Conservation (phyloP, 2,113 vertebrate genomes). For the Bettongia penicillata region DNA sequence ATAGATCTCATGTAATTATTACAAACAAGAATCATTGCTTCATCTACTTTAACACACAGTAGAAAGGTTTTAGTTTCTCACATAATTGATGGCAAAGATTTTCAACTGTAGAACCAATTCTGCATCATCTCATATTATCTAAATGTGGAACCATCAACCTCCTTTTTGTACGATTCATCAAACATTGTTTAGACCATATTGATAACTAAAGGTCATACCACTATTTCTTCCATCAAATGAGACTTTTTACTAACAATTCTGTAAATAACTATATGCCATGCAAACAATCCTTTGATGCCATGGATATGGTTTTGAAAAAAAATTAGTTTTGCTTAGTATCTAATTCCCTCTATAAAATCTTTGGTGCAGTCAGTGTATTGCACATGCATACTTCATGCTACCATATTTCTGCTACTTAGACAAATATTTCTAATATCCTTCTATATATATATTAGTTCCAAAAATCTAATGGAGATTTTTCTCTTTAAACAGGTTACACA, state of each 20-base stretch:
- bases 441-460: neutral
- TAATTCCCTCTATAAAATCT: neutral
- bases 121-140: neutral
- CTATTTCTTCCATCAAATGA: neutral
- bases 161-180: neutral
- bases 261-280: neutral
- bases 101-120: neutral
- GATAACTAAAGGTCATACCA: neutral
- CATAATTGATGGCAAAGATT: neutral
- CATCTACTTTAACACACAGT: neutral
- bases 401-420: neutral
- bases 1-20: neutral
- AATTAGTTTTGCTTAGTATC: neutral
- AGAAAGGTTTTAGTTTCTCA: neutral
- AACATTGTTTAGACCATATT: neutral
- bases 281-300: neutral
- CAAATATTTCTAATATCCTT: neutral
- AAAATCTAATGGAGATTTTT: neutral
- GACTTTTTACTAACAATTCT: neutral
- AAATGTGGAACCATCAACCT: neutral
- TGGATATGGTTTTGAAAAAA: neutral
- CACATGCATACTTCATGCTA: neutral
- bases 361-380: neutral
- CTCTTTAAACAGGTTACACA: neutral
- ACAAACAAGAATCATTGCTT: neutral